Percentiles rank a stretch among this genome's conserved stretches.
phyloP scores from a whole-genome alignment of 2,888 invertebrate species.

The Anagyrus pseudococci region DNA sequence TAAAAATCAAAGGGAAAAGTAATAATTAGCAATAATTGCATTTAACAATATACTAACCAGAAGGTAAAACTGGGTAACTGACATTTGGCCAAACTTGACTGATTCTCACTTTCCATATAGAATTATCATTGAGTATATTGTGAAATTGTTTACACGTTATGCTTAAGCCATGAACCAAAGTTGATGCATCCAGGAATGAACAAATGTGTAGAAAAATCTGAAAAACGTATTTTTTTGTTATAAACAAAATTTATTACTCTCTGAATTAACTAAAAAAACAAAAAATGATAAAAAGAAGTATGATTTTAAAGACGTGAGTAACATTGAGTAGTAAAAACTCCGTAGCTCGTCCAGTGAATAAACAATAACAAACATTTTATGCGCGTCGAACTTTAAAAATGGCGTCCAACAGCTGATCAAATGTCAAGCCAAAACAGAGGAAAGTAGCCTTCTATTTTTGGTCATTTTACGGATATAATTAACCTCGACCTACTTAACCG shows the following conservation, averaged over 20 bases:
- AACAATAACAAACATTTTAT: too few relatives aligned
- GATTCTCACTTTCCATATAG: slow-evolving; percentile 65
- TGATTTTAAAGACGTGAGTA: too few relatives aligned
- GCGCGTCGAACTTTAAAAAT: slow-evolving; percentile 41
- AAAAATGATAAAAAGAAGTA: too few relatives aligned
- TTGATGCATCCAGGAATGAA: slow-evolving; percentile 67
- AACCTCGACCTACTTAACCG: slow-evolving; percentile 9
- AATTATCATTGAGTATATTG: slow-evolving; percentile 66
- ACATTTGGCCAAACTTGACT: slow-evolving; percentile 52
- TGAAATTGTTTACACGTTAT: slow-evolving; percentile 67
- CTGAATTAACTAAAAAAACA: too few relatives aligned
- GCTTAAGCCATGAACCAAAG: slow-evolving; percentile 65
- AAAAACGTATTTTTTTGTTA: neutral
- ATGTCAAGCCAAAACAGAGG: slow-evolving; percentile 20
- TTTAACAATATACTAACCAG: slow-evolving; percentile 54
- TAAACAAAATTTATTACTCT: neutral
- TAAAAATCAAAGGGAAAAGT: neutral
- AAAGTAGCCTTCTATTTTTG: slow-evolving; percentile 17
- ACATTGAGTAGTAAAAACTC: too few relatives aligned
- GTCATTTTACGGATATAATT: slow-evolving; percentile 12
- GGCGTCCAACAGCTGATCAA: slow-evolving; percentile 41
- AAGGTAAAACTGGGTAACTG: slow-evolving; percentile 52
- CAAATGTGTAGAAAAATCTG: slow-evolving; percentile 70
- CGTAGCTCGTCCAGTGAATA: too few relatives aligned
- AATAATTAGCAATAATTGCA: neutral